Evolutionary conservation across 2,888 invertebrate genomes (phyloP), one percentile per base, ranked within the genome.

Genomic region (Lasioglossum malachurum): DNA sequence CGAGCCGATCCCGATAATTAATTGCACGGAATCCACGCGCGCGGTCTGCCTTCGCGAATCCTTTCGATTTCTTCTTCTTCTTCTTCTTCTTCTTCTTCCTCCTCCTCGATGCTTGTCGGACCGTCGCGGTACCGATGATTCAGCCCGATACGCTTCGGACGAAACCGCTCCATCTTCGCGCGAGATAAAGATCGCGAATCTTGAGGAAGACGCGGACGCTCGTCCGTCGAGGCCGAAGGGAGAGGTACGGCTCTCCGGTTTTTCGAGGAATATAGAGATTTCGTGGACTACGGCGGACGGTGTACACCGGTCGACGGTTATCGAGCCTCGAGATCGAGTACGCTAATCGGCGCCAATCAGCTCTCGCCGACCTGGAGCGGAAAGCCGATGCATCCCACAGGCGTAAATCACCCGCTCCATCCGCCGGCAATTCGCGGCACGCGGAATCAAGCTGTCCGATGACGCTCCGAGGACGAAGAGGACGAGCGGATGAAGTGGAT

Each of bases 1-100:
- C 87, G 23, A 78, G 78, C 90, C 88, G 90, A 92, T 92, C 89
- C 89, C 90, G 91, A 93, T 93, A 92, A 93, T 93, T 93, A 93
- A 93, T 93, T 93, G 91, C 90, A 78, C 83, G 88, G 91, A 93
- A 93, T 93, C 84, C 91, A 85, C 90, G 80, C 86, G 74, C 85
- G 84, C 90, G 80, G 84, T 72, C 85, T 81, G 88, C 87, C 87
- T 79, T 82, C 81, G 86, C 88, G 87, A 86, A 88, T 84, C 90
- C 81, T 84, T 83, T 72, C 81, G 49, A 84, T 87, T 91, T 88
- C 86, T 75, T 84, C 82, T 38, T 73, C 46, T 60, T 60, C 69
- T n/a, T 4, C 64, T n/a, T 64, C 23, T n/a, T 57, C 60, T n/a
- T 27, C 60, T 27, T 67, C 35, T 3, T 35, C 5, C 60, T 46